phyloP scores from a whole-genome alignment of 1,140 invertebrate species.

The Diachasma alloeum region DNA sequence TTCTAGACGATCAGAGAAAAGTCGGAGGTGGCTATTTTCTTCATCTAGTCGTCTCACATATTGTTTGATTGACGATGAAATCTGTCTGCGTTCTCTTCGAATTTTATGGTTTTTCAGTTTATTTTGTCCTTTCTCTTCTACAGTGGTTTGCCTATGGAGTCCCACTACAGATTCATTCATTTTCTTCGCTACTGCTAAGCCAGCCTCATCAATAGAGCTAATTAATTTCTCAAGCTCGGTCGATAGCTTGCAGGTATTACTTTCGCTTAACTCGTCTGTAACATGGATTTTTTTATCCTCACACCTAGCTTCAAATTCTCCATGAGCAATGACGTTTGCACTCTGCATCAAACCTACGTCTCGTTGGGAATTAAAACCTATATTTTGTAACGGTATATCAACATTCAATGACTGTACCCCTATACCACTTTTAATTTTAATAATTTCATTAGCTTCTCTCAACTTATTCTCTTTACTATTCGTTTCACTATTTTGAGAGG shows the following conservation, averaged over 20 bases:
- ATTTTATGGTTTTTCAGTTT: conserved; percentile 13
- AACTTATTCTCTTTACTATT: not conserved
- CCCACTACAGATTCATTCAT: not conserved
- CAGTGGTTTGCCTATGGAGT: not conserved
- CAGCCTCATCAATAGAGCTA: not conserved
- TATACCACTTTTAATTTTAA: not conserved
- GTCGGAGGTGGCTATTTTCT: conserved; percentile 16
- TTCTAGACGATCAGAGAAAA: conserved; percentile 7
- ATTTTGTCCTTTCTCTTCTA: not conserved
- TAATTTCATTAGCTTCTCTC: not conserved
- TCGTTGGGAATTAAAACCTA: not conserved
- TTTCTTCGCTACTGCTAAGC: not conserved
- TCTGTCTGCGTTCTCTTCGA: conserved; percentile 35
- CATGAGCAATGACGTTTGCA: not conserved
- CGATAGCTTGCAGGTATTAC: not conserved
- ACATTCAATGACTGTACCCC: not conserved
- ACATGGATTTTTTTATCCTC: not conserved
- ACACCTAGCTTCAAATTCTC: not conserved
- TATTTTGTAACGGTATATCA: not conserved
- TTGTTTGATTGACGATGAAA: conserved; percentile 32
- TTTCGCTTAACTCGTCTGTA: not conserved
- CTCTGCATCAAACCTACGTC: not conserved
- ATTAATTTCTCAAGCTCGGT: not conserved
- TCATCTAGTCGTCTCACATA: conserved; percentile 37
- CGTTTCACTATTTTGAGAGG: not conserved